Evolutionary conservation across 2,113 vertebrate species (phyloP), one percentile per base, ranked within the genome.

Genomic region (Thamnophis sirtalis): DNA sequence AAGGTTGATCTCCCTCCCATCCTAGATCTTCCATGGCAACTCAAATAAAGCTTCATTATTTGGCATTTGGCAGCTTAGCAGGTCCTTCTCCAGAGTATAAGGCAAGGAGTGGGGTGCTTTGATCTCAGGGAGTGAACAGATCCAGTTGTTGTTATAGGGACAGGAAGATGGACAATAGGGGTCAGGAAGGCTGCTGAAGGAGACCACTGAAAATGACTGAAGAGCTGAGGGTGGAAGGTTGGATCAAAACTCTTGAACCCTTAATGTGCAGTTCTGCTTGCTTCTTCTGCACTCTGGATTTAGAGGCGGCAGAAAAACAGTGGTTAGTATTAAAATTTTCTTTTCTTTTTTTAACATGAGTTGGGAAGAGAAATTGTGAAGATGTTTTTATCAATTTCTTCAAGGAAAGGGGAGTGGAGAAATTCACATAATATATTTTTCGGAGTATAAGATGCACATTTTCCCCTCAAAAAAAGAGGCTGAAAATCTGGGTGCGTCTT

Each of bases 11-110:
- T 93, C 38, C 43, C 84, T 22, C 13, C 49, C n/a, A 33, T 13
- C 96, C 89, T 43, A 60, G 93, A 95, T 96, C 93, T 97, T 95
- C 96, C 96, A 95, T 96, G 93, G 96, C 96, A 97, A 97, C 96
- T 95, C 94, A 92, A 96, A 92, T 94, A 21, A 90, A 94, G 95
- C 68, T 96, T 90, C n/a, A n/a, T n/a, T n/a, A n/a, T n/a, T n/a
- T n/a, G 96, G 96, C 95, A 95, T 95, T 94, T 96, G 96, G 92
- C 90, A 91, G 93, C 93, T 93, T 84, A 0, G 0, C 91, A 90
- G 86, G 93, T 86, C 86, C 73, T 60, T 53, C 48, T 91, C 58
- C 73, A 92, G 43, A 50, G 43, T 53, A 8, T 19, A 22, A 60
- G 91, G 60, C 90, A 94, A 87, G 92, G 89, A 0, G 0, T 10